These are phyloP conservation scores for Trichechus manatus DNA, from an alignment of 2,113 vertebrate genomes.

Conservation along the genomic window DNA sequence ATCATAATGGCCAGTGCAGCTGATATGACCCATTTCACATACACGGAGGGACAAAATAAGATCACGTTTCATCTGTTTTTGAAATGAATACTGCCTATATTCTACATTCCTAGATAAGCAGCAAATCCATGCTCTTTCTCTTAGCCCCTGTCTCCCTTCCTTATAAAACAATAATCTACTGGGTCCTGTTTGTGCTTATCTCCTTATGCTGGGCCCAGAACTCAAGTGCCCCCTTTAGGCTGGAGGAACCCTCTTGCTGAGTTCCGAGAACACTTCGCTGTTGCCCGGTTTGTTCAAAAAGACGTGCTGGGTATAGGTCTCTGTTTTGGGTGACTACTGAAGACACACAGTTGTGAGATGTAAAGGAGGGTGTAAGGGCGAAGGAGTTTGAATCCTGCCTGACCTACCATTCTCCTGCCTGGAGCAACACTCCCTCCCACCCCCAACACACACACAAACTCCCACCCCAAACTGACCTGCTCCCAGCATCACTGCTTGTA, in stretches of 20 bases:
- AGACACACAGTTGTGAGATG: neutral
- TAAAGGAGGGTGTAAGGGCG: neutral
- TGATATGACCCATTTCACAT: neutral
- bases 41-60: neutral
- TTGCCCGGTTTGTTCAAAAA: neutral
- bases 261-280: neutral
- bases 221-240: neutral
- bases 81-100: neutral
- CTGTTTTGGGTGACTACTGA: neutral
- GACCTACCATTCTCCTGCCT: neutral
- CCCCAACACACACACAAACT: neutral
- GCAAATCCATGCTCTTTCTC: neutral
- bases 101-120: neutral
- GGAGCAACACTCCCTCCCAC: no score
- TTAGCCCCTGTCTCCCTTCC: neutral
- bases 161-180: neutral
- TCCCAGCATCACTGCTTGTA: neutral
- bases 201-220: neutral
- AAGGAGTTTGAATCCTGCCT: neutral
- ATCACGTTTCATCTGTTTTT: neutral
- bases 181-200: neutral
- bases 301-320: neutral
- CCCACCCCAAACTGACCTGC: neutral
- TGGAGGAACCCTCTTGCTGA: neutral
- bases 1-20: neutral